phyloP scores from a whole-genome alignment of 2,797 vertebrate genomes.

The Phataginus tetradactyla region DNA sequence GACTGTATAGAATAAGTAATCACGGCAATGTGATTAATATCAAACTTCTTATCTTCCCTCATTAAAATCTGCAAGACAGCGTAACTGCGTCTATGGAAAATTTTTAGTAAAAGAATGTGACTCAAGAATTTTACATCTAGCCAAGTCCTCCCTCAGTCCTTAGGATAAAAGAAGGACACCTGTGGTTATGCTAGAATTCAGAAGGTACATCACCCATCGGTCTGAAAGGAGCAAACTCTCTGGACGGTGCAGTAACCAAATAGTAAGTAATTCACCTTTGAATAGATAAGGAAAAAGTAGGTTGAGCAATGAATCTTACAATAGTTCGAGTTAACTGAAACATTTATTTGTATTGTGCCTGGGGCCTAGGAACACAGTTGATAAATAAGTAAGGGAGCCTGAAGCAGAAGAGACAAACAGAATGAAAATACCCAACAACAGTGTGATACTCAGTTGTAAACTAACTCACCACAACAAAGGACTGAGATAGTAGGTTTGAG shows the following conservation, averaged over 20 bases:
- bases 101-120: background rate
- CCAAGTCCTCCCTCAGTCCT: background rate
- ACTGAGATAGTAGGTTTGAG: background rate
- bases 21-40: background rate
- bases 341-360: background rate
- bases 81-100: background rate
- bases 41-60: background rate
- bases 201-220: background rate
- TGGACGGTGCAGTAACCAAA: background rate
- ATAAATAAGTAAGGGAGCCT: background rate
- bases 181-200: background rate
- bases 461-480: background rate
- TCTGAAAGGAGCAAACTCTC: background rate
- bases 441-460: background rate
- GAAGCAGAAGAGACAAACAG: background rate
- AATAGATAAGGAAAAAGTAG: background rate
- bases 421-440: background rate
- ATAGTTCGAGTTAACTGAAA: background rate
- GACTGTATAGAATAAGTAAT: background rate
- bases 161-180: background rate
- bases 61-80: background rate
- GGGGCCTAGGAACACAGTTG: background rate
- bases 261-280: background rate
- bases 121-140: background rate
- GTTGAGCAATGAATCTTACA: background rate